Evolutionary conservation across 2,888 invertebrate species (phyloP), one percentile per base, ranked within the genome.

Genomic region (Drosophila nigricruria): DNA sequence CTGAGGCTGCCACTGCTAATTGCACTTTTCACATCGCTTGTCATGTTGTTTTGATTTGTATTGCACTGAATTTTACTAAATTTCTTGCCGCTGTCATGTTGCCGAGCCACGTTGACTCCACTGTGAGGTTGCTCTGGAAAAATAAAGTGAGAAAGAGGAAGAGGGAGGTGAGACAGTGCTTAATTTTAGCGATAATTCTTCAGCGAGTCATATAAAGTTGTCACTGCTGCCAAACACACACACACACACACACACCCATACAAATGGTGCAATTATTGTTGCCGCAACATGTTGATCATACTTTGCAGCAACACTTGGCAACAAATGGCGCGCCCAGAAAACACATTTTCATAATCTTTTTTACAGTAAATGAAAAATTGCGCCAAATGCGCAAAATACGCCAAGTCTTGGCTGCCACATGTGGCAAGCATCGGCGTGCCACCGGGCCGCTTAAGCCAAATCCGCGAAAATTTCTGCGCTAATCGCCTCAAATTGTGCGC

Each of bases 31-130:
- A 79, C 80, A 81, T 89, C 79, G 78, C 80, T 80, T 90, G 90
- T 89, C 90, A 89, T 91, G 90, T 87, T 91, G 76, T 86, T 89
- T 86, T 86, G 88, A 86, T 82, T 88, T 82, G 88, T 88, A 90
- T 90, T 90, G 90, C 90, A 81, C 89, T 82, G 87, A 80, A 85
- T 79, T 85, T 88, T 85, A 60, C 79, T 70, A 74, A 79, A 86
- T 79, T 89, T 90, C 81, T 88, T 88, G 86, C 50, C 78, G 72
- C 79, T 85, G 81, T 75, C 79, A 81, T 84, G 82, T 74, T 74
- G 83, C 79, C 81, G 81, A 83, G 63, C 47, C 68, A 54, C 45
- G 25, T 59, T 70, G 65, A n/a, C 67, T 52, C 70, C 80, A 45
- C 34, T 58, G 40, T 65, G 62, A 10, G 68, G 68, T 45, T 59